Evolutionary conservation across 1,140 invertebrate species (phyloP), one percentile per base, ranked within the genome.

Genomic region (Asobara japonica): DNA sequence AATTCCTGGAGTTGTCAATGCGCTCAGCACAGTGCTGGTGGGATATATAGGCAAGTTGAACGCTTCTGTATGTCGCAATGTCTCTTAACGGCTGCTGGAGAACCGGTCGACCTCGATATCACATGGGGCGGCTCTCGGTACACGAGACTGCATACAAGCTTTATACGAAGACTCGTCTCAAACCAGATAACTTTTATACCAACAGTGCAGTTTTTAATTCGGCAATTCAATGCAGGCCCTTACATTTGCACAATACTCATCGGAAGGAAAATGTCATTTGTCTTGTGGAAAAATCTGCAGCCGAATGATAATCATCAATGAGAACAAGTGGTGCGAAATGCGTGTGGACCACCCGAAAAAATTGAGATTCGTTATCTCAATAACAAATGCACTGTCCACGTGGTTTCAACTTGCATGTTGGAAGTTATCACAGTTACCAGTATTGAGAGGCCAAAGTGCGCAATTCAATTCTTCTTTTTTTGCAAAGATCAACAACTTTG

Each of bases 51-150:
- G 3, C 8, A 27, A 56, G 51, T 27, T 22, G 18, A 56, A 56
- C 51, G 65, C 41, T 13, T 45, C 69, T 72, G 70, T 65, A 36
- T 84, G 82, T 84, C 82, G 83, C 82, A 84, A 85, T 83, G 79
- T 81, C 82, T 83, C 80, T 84, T 56, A 82, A 83, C 79, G 79
- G 80, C 81, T 79, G 84, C 83, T 75, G 81, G 81, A 85, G 79
- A 85, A 85, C 83, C 82, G 82, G 83, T 84, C 83, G 83, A 84
- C 83, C 83, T 84, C 83, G 83, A 83, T 84, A 82, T 77, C 82
- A 72, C 11, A 56, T 56, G 41, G 45, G 45, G 70, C 65, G 65
- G 51, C 38, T 31, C 25, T 31, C 70, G 51, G 45, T 56, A 56
- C 51, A 56, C 22, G 31, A 61, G 18, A 38, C 20, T 56, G 41